Evolutionary conservation across 2,113 vertebrate species (phyloP).

Genomic region (Hippopotamus amphibius): DNA sequence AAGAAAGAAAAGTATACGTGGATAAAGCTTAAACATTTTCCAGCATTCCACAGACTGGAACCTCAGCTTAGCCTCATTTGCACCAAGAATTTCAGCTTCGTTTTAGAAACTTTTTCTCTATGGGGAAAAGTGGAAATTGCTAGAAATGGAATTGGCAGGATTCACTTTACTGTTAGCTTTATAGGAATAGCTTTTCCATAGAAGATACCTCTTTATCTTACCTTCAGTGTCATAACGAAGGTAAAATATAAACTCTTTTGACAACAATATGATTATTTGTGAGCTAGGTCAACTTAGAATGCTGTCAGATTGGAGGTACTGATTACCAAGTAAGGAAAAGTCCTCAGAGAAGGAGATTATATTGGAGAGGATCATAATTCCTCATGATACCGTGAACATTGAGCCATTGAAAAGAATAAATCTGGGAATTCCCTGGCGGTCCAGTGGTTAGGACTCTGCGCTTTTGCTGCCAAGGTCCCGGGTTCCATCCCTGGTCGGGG

Average conservation of each 20-base stretch:
- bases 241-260: neutral
- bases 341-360: neutral
- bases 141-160: neutral
- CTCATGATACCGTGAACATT: neutral
- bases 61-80: neutral
- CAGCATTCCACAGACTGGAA: neutral
- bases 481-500: too few species aligned
- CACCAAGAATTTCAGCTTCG: neutral
- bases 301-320: neutral
- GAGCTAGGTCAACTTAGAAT: neutral
- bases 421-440: too few species aligned
- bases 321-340: neutral
- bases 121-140: neutral
- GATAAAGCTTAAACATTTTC: neutral
- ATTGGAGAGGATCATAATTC: neutral
- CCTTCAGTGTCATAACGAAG: neutral
- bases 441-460: too few species aligned
- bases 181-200: neutral
- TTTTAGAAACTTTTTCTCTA: neutral
- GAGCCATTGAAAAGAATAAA: conserved; percentile 42
- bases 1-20: neutral
- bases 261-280: neutral
- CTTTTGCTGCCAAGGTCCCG: too few species aligned
- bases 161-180: neutral
- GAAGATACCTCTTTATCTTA: neutral